Evolutionary conservation across 2,888 invertebrate genomes (phyloP), one percentile per base, ranked within the genome.

Genomic region (Lamellibrachia columna): DNA sequence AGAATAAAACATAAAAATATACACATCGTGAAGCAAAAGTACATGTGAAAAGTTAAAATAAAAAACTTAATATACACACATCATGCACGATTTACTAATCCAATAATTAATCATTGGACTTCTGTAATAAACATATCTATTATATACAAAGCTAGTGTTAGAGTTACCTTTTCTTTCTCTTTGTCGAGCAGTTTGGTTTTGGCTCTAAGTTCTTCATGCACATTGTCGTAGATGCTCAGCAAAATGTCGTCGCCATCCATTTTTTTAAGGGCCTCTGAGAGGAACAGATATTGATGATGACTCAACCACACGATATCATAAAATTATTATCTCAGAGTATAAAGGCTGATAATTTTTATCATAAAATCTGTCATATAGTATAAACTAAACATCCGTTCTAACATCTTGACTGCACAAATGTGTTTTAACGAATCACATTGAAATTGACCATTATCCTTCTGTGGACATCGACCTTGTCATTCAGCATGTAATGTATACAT

Each of bases 191-290:
- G 97, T 92, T 98, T 97, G 8, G 97, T 98, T 96, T 98, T 98
- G 0, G 97, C 97, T 93, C 97, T 97, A n/a, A 98, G 97, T 95
- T 98, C 98, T 94, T 96, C 95, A 55, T 98, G 98, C 93, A 98
- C 98, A 94, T 97, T 98, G 94, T 98, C 98, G 95, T 98, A 98
- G 93, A 98, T 98, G 93, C 97, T 97, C 90, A 97, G 95, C 95
- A 98, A 97, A 2, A 98, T 97, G 8, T 97, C 97, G 95, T 98
- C 98, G 94, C 98, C 98, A 94, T 97, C 97, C 94, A 98, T 97
- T 92, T 97, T 96, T 15, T 95, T 94, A 91, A 97, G 95, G 22
- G 97, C 97, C 93, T 96, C 97, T 96, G 75, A 75, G 22, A 22
- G 95, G n/a, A 93, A 94, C 52, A 92, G 52, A 92, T 52, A 90